Evolutionary conservation across 64 coral and sea anemone genomes (phyloP).

Genomic region (Stichodactyla helianthus): DNA sequence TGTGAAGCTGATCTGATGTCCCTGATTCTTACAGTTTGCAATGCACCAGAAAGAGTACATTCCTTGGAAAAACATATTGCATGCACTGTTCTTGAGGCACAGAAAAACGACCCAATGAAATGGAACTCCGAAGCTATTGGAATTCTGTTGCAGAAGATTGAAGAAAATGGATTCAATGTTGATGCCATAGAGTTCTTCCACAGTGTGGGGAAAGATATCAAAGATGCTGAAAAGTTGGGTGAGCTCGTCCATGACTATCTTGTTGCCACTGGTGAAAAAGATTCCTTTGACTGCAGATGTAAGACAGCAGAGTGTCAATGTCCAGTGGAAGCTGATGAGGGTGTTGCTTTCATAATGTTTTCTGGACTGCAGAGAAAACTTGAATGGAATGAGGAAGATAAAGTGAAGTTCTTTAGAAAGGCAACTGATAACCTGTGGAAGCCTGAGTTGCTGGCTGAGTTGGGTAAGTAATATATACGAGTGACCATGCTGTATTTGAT

Average conservation of each 20-base stretch:
- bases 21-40: conserved; percentile 79
- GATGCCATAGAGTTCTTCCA: conserved; percentile 76
- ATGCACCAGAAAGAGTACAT: conserved; percentile 51
- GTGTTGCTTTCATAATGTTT: conserved; percentile 90
- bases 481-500: no score
- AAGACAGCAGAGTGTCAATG: conserved; percentile 92
- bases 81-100: conserved; percentile 34
- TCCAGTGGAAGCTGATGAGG: conserved; percentile 78
- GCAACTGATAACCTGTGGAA: conserved; percentile 72
- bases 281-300: conserved; percentile 86
- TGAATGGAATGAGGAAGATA: conserved; percentile 83
- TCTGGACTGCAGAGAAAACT: conserved; percentile 78
- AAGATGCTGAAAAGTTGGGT: conserved; percentile 63
- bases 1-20: conserved; percentile 52
- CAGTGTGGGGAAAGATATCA: conserved; percentile 59
- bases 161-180: conserved; percentile 81
- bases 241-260: conserved; percentile 75
- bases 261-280: conserved; percentile 66
- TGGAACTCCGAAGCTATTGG: conserved; percentile 64
- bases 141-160: conserved; percentile 58
- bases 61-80: conserved; percentile 68
- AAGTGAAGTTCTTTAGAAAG: conserved; percentile 71
- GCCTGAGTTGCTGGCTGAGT: conserved; percentile 64
- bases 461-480: conserved; percentile 65
- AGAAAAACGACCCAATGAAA: conserved; percentile 40